Evolutionary conservation across 2,113 vertebrate genomes (phyloP), one percentile per base, ranked within the genome.

Genomic region (Thunnus maccoyii): DNA sequence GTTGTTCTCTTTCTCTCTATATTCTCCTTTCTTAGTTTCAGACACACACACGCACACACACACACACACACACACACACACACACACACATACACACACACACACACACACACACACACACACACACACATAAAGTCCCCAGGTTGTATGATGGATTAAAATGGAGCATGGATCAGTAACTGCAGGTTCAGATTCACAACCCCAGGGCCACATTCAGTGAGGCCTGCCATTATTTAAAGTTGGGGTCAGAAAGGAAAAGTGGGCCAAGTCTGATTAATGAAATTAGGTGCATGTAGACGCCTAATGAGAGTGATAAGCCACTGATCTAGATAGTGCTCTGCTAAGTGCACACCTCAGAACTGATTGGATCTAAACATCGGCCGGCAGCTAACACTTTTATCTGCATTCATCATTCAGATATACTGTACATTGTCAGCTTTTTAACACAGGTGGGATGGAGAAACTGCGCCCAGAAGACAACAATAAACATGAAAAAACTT

Each of bases 141-240:
- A 47, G 75, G 66, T 57, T 84, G 56, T 12, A 41, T 89, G 85
- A 90, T 89, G 76, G 68, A 93, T 91, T 85, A 79, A 82, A 66
- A 80, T 58, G 48, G 72, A 54, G 2, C 79, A 72, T 55, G 79
- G 85, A 81, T 87, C 90, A 86, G 83, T 84, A 65, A 72, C 70
- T 65, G 16, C 30, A 58, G 55, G 64, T 81, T 88, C 52, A 66
- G 66, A 78, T 62, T 83, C 73, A 65, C 66, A 82, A 62, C 79
- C 80, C 17, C 51, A 30, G 18, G 72, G 74, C 66, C 79, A 76
- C 68, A 65, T 58, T 78, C 81, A 68, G 69, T 70, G 72, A 83
- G 52, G 67, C 58, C 30, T 18, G 36, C 51, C 71, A 76, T 84
- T 88, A 85, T 72, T 91, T 83, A 80, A 84, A 83, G 69, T 30